phyloP scores from a whole-genome alignment of 2,888 invertebrate species.

The Gastrophysa polygoni region DNA sequence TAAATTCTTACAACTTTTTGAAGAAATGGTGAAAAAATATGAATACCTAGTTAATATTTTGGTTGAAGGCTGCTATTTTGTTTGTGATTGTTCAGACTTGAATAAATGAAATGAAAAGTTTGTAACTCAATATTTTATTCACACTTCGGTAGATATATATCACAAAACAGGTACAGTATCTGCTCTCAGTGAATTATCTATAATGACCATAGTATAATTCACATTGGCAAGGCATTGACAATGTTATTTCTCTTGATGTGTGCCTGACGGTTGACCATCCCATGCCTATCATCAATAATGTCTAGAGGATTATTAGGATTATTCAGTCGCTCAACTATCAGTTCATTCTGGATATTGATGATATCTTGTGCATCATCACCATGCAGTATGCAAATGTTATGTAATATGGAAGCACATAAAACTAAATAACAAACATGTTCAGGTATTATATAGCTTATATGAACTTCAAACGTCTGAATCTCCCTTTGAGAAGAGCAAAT shows the following conservation, averaged over 20 bases:
- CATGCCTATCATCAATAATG: not conserved
- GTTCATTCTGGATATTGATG: not conserved
- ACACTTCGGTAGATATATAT: too few species aligned
- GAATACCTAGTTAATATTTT: not conserved
- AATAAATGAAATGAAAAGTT: not conserved
- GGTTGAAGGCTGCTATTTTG: not conserved
- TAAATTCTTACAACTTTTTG: not conserved
- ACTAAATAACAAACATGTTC: conserved; percentile 1
- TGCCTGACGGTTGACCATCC: not conserved
- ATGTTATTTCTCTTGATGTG: not conserved
- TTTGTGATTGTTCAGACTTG: not conserved
- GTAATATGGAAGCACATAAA: conserved; percentile 1
- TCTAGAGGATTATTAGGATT: not conserved
- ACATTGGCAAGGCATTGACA: too few species aligned
- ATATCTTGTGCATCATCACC: conserved; percentile 4
- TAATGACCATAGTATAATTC: too few species aligned
- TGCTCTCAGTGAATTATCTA: too few species aligned
- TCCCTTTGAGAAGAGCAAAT: conserved; percentile 4
- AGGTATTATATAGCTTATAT: conserved; percentile 3
- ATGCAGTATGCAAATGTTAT: conserved; percentile 4
- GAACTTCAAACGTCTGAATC: conserved; percentile 1
- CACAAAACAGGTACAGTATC: too few species aligned
- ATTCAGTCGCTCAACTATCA: not conserved
- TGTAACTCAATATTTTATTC: too few species aligned
- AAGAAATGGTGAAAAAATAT: not conserved